Evolutionary conservation across 2,113 vertebrate genomes (phyloP).

Genomic region (Amblyornis subalaris): DNA sequence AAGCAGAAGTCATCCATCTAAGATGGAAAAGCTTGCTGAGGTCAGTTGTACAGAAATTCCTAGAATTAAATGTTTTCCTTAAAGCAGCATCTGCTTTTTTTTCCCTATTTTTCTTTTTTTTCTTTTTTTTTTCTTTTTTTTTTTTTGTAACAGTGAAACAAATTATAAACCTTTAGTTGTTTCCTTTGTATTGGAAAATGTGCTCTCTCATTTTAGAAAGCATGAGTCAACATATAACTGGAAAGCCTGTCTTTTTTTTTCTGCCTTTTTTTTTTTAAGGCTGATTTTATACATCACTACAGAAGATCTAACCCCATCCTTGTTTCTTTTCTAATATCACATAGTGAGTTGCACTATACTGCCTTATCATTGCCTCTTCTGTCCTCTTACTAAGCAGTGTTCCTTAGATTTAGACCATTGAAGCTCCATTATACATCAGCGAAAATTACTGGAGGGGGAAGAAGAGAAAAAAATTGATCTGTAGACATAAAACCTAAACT

Average conservation of each 20-base stretch:
- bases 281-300: conserved; percentile 23
- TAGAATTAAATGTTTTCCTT: conserved; percentile 65
- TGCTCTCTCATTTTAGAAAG: conserved; percentile 56
- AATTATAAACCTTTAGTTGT: conserved; percentile 29
- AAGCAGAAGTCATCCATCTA: conserved; percentile 56
- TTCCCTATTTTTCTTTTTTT: neutral
- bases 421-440: conserved; percentile 53
- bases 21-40: conserved; percentile 67
- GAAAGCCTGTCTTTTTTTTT: conserved; percentile 47
- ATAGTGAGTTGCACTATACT: conserved; percentile 72
- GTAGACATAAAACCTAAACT: conserved; percentile 60
- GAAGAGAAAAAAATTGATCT: conserved; percentile 61
- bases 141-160: neutral
- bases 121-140: neutral
- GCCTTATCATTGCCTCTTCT: conserved; percentile 60
- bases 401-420: conserved; percentile 60
- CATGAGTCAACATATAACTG: conserved; percentile 63
- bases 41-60: conserved; percentile 62
- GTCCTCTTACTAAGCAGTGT: conserved; percentile 54
- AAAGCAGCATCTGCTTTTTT: conserved; percentile 63
- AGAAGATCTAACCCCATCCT: conserved; percentile 47
- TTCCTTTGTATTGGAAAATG: conserved; percentile 43
- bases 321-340: conserved; percentile 50
- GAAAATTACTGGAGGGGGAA: conserved; percentile 49
- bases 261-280: neutral